Conservation (phyloP, 2,888 invertebrate species). For the Carpatolechia fugitivella region DNA sequence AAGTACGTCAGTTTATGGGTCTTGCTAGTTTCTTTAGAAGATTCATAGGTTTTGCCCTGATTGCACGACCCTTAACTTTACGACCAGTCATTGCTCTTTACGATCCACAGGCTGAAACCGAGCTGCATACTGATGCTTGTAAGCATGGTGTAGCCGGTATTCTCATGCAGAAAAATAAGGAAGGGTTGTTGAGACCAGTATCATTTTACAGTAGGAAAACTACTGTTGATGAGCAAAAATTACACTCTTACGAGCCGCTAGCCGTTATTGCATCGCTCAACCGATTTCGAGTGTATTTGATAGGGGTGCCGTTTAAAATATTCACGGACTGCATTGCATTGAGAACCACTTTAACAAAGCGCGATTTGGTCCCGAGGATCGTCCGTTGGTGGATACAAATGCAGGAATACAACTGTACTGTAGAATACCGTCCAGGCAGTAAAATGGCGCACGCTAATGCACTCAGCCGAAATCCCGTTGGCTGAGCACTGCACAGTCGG, state of each 20-base stretch:
- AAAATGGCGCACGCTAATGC: conserved; percentile 40
- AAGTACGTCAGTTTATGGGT: no score
- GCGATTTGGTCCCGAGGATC: not conserved
- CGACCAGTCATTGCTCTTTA: not conserved
- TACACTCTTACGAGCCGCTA: conserved; percentile 35
- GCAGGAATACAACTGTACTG: conserved; percentile 35
- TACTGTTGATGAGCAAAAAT: conserved; percentile 33
- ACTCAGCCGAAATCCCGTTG: conserved; percentile 30
- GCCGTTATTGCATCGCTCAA: conserved; percentile 24
- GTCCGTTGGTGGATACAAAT: conserved; percentile 7
- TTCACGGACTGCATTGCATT: conserved; percentile 33
- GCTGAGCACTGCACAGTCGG: not conserved
- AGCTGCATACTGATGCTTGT: conserved; percentile 42
- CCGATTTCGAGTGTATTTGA: conserved; percentile 37
- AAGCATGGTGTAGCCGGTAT: conserved; percentile 35
- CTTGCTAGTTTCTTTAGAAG: conserved; percentile 40
- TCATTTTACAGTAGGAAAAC: conserved; percentile 36
- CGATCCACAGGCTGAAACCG: conserved; percentile 24
- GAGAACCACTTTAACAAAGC: not conserved
- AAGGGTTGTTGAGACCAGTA: conserved; percentile 24
- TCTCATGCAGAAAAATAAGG: conserved; percentile 28
- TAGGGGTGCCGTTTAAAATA: conserved; percentile 29
- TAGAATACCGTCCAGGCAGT: conserved; percentile 26
- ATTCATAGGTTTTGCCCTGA: conserved; percentile 18
- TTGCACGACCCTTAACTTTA: not conserved